Evolutionary conservation across 1,140 invertebrate genomes (phyloP).

Genomic region (Hydropsyche tenuis): DNA sequence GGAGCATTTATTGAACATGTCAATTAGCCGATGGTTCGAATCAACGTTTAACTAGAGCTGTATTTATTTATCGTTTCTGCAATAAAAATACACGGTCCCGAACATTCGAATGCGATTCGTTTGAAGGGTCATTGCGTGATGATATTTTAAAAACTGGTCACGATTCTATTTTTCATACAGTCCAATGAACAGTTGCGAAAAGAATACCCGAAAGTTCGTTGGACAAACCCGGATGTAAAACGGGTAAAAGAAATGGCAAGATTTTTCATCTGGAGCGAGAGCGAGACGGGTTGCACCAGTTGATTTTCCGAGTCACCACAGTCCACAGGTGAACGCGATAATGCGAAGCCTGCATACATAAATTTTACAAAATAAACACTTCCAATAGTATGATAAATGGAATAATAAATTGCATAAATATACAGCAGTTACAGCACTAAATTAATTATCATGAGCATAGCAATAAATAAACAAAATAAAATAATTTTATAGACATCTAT

Average conservation of each 20-base stretch:
- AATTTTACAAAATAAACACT: neutral
- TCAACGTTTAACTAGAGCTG: no score
- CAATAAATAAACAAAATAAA: neutral
- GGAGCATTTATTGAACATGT: no score
- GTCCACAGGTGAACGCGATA: neutral
- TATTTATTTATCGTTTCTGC: no score
- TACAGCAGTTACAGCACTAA: no score
- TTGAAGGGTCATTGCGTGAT: slow-evolving; percentile 4
- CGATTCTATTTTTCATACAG: slow-evolving; percentile 28
- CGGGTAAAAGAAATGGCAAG: slow-evolving; percentile 1
- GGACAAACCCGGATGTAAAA: slow-evolving; percentile 30
- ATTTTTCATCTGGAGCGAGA: neutral
- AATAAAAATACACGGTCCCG: no score
- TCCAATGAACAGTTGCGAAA: slow-evolving; percentile 13
- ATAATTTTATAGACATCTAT: neutral
- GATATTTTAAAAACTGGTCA: slow-evolving; percentile 27
- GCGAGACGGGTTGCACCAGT: neutral
- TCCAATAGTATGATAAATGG: no score
- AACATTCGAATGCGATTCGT: neutral
- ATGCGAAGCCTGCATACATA: neutral
- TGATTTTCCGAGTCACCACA: neutral
- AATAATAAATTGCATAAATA: no score
- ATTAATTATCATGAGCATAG: no score
- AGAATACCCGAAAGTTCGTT: slow-evolving; percentile 27
- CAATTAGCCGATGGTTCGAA: no score